These are phyloP conservation scores for Agrotis puta DNA, from an alignment of 2,888 invertebrate species.

Conservation along the genomic window DNA sequence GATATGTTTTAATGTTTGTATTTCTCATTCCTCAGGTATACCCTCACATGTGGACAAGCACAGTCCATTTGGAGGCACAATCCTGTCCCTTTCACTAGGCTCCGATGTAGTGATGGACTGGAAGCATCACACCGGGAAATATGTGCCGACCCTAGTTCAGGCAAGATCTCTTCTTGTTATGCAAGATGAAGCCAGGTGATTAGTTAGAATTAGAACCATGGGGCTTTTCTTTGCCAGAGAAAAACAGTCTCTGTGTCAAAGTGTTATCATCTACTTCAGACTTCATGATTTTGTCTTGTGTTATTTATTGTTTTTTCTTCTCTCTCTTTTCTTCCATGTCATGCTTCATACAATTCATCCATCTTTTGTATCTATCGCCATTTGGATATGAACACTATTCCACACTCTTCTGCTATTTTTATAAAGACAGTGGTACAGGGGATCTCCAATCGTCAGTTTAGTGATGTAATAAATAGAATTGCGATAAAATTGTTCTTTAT, in stretches of 20 bases:
- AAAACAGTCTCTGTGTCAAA: not conserved
- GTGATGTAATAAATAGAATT: no score
- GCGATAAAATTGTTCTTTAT: no score
- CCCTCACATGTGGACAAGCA: slow-evolving; percentile 99
- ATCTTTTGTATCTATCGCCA: no score
- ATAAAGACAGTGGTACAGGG: no score
- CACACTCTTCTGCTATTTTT: not conserved
- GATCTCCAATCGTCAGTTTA: no score
- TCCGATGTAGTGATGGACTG: slow-evolving; percentile 97
- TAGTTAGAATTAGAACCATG: slow-evolving; percentile 11
- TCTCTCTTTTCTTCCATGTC: no score
- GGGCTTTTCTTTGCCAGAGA: not conserved
- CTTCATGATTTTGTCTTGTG: no score
- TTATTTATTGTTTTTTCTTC: no score
- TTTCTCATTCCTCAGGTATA: slow-evolving; percentile 92
- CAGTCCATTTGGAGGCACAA: slow-evolving; percentile 97
- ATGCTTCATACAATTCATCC: not conserved
- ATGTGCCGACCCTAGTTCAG: slow-evolving; percentile 93
- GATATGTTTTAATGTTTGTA: no score
- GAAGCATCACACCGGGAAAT: slow-evolving; percentile 91
- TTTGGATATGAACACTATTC: not conserved
- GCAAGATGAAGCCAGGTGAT: slow-evolving; percentile 94
- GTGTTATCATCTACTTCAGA: no score
- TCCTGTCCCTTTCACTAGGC: slow-evolving; percentile 96
- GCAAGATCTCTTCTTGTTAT: slow-evolving; percentile 94